Evolutionary conservation across 2,888 invertebrate species (phyloP).

Genomic region (Apodemia zela): DNA sequence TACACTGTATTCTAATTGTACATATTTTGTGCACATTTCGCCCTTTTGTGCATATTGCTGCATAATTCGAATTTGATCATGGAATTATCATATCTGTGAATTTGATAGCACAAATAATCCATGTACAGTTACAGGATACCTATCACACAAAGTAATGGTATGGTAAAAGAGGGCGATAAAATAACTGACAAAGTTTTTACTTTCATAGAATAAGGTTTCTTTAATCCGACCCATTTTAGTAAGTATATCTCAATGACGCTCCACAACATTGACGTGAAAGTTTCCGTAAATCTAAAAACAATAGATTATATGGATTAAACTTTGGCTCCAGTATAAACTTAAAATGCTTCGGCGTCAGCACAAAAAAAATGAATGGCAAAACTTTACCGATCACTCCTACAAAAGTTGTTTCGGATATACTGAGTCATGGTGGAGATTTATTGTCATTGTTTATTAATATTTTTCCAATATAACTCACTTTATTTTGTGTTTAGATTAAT

Average conservation of each 20-base stretch:
- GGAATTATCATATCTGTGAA: no score
- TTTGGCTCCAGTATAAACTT: slow-evolving; percentile 1
- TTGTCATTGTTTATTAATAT: background rate
- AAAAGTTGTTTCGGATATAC: slow-evolving; percentile 3
- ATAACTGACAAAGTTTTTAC: no score
- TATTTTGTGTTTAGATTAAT: no score
- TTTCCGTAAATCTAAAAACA: background rate
- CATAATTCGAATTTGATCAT: no score
- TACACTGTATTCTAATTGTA: no score
- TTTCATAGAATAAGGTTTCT: no score
- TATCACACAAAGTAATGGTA: no score
- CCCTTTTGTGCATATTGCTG: no score
- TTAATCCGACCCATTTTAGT: background rate
- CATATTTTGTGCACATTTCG: no score
- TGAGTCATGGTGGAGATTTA: slow-evolving; percentile 9
- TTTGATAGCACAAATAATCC: no score
- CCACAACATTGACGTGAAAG: background rate
- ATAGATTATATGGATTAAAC: slow-evolving; percentile 8
- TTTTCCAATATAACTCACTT: background rate
- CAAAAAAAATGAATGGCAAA: slow-evolving; percentile 10
- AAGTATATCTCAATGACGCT: background rate
- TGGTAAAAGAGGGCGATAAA: no score
- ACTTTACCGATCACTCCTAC: background rate
- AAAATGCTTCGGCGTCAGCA: slow-evolving; percentile 6
- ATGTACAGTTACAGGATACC: no score